phyloP scores from a whole-genome alignment of 2,888 invertebrate genomes.

The Amphipyra tragopoginis region DNA sequence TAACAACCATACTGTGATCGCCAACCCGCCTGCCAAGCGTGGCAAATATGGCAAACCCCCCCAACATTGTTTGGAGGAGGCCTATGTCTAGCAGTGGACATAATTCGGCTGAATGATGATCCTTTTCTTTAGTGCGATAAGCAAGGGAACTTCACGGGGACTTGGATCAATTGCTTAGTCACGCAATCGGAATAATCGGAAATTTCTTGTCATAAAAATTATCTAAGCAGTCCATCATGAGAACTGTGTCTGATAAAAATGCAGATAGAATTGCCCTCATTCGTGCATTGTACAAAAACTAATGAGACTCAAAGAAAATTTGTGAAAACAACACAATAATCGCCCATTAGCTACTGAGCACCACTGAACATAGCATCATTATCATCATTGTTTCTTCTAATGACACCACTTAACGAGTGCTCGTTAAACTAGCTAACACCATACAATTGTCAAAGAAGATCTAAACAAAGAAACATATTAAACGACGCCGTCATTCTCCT shows the following conservation, averaged over 20 bases:
- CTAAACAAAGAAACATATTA: conserved; percentile 41
- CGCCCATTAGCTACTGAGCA: conserved; percentile 46
- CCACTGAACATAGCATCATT: conserved; percentile 38
- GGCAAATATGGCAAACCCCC: no score
- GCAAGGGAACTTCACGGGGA: no score
- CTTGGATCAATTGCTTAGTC: no score
- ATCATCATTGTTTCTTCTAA: conserved; percentile 42
- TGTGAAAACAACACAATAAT: conserved; percentile 42
- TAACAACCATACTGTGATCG: no score
- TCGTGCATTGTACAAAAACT: conserved; percentile 22
- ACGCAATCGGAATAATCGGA: background rate
- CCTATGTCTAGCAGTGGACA: no score
- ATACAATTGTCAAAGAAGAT: conserved; percentile 44
- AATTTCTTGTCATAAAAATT: background rate
- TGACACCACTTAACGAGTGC: conserved; percentile 42
- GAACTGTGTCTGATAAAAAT: background rate
- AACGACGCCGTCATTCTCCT: conserved; percentile 34
- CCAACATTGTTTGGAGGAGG: no score
- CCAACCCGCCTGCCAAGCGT: no score
- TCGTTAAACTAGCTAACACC: conserved; percentile 46
- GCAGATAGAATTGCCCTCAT: conserved; percentile 12
- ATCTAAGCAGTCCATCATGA: no score
- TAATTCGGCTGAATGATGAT: no score
- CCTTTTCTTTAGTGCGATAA: background rate
- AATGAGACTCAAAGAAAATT: conserved; percentile 33